Base-by-base conservation (phyloP, 2,888 invertebrate species). In the Spodoptera littoralis region DNA sequence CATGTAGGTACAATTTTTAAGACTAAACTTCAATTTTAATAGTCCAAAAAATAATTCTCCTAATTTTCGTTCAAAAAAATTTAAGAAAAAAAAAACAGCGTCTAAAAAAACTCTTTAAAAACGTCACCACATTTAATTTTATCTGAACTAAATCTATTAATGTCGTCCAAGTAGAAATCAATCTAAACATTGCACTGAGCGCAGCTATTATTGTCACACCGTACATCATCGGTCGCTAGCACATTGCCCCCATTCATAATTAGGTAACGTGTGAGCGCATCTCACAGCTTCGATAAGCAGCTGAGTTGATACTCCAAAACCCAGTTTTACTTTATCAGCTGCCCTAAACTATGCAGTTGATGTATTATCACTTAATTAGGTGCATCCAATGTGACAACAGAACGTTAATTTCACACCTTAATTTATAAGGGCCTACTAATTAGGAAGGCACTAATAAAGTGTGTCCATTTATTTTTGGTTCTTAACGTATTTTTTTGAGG, bases 271-370 rank as follows among this genome's bases (percentile, higher is more conserved):
- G 61, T 60, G 68, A 74, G 56, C 60, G 60, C 72, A 54, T 53
- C 63, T 57, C 56, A 6, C 50, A 48, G 57, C 52, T 56, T 9
- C 48, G 76, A 70, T 70, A 70, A 70, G 65, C 70, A 70, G 76
- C 70, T 70, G 76, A 75, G 70, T 54, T 77, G 76, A 47, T 58
- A 73, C 57, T 54, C 59, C 60, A 74, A 80, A 69, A 65, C 79
- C 72, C 65, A 75, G 65, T 77, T 80, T 59, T 49, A 67, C 52
- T 61, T 80, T 80, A 77, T 77, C 77, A 80, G 70, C 62, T 65
- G 61, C 67, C 50, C 75, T 61, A 54, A 73, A 73, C 51, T 68
- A 75, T 71, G 67, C 56, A 62, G 65, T 61, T 75, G 81, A 78
- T 80, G 75, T 68, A 70, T 44, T 57, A 77, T 73, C 67, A 58